Percentiles rank a stretch among this genome's conserved stretches.
Conservation (phyloP, 2,888 invertebrate species). For the Dascillus cervinus region DNA sequence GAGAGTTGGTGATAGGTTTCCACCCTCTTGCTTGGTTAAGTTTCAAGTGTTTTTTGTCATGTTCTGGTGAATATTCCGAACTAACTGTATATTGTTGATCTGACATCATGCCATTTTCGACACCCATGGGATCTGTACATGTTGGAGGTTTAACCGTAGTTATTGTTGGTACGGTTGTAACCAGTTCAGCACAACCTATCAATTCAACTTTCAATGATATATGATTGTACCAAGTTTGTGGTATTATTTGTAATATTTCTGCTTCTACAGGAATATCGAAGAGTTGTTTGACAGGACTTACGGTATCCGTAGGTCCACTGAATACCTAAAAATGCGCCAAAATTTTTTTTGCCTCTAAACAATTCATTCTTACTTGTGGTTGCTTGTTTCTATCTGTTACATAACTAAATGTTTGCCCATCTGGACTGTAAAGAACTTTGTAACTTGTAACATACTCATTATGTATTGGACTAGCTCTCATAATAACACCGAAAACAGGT, state of each 20-base stretch:
- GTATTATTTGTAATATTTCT: slow-evolving; percentile 60
- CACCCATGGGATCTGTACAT: slow-evolving; percentile 59
- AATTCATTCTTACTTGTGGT: slow-evolving; percentile 44
- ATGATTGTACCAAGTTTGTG: slow-evolving; percentile 65
- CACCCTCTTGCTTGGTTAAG: slow-evolving; percentile 50
- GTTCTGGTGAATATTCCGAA: slow-evolving; percentile 42
- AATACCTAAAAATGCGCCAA: slow-evolving; percentile 53
- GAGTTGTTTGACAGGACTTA: slow-evolving; percentile 52
- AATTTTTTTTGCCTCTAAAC: not conserved
- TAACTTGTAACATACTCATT: slow-evolving; percentile 74
- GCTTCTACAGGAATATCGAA: slow-evolving; percentile 71
- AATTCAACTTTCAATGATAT: slow-evolving; percentile 62
- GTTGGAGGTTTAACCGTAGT: slow-evolving; percentile 5
- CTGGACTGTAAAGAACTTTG: slow-evolving; percentile 61
- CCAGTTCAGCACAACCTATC: slow-evolving; percentile 56
- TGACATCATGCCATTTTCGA: slow-evolving; percentile 54
- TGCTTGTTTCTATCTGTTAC: slow-evolving; percentile 42
- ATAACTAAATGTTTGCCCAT: slow-evolving; percentile 54
- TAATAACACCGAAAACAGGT: slow-evolving; percentile 64
- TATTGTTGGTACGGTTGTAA: slow-evolving; percentile 9
- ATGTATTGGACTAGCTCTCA: slow-evolving; percentile 62
- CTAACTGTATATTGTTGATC: slow-evolving; percentile 62
- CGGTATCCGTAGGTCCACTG: slow-evolving; percentile 60
- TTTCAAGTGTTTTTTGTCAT: slow-evolving; percentile 41
- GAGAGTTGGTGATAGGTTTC: slow-evolving; percentile 59